Evolutionary conservation across 2,888 invertebrate species (phyloP).

Genomic region (Amblyjoppa fuscipennis): DNA sequence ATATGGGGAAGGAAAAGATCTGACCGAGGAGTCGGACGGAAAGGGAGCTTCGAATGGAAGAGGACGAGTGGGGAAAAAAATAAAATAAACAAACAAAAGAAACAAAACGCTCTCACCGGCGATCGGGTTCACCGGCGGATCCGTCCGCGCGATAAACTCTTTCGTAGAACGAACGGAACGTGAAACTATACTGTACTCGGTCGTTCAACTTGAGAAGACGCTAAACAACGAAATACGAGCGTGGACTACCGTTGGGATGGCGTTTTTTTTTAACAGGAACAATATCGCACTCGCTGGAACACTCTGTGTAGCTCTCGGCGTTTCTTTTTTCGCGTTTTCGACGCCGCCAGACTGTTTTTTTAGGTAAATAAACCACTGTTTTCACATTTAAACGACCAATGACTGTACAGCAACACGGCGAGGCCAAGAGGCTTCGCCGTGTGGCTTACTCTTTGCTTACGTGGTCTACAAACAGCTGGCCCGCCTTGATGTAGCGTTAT

Average conservation of each 20-base stretch:
- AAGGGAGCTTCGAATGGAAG: not conserved
- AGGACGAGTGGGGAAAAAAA: constrained; percentile 2
- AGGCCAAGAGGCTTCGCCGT: not conserved
- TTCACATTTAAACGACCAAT: constrained; percentile 31
- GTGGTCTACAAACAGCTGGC: constrained; percentile 42
- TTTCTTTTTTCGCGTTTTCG: not conserved
- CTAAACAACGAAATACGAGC: constrained; percentile 16
- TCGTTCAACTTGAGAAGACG: constrained; percentile 60
- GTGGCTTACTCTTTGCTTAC: constrained; percentile 8
- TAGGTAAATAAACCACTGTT: not conserved
- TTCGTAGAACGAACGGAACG: constrained; percentile 62
- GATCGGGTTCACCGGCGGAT: constrained; percentile 25
- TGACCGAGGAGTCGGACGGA: not conserved
- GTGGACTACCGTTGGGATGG: not conserved
- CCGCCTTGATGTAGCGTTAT: constrained; percentile 19
- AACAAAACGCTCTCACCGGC: constrained; percentile 1
- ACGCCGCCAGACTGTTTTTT: not conserved
- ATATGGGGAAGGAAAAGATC: not conserved
- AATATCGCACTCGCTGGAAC: not conserved
- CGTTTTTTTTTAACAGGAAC: not conserved
- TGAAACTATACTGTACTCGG: constrained; percentile 52
- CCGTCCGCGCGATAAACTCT: constrained; percentile 40
- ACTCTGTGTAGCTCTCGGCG: not conserved
- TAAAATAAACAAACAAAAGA: constrained; percentile 22
- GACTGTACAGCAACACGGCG: not conserved